Evolutionary conservation across 2,113 vertebrate genomes (phyloP).

Genomic region (Oryzias javanicus): DNA sequence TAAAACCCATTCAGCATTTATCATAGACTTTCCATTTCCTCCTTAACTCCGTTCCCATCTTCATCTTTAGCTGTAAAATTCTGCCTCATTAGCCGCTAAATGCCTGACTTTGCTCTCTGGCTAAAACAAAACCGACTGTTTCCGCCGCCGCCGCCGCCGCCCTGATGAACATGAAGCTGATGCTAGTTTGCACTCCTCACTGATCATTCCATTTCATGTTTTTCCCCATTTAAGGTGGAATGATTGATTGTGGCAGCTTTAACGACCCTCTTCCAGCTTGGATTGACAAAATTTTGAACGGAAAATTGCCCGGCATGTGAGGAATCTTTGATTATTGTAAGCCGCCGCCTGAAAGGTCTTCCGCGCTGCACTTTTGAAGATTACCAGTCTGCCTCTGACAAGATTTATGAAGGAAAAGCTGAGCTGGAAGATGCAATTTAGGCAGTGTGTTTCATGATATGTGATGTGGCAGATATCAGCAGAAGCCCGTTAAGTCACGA

Average conservation of each 20-base stretch:
- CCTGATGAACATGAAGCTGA: background rate
- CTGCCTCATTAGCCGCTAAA: constrained; percentile 15
- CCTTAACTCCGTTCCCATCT: background rate
- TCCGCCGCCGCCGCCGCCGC: background rate
- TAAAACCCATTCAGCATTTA: background rate
- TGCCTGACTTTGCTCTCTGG: constrained; percentile 7
- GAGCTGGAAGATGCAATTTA: background rate
- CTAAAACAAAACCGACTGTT: constrained; percentile 4
- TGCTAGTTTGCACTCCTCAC: no score
- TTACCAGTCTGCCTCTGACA: no score
- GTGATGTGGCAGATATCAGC: constrained; percentile 16
- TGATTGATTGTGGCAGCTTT: no score
- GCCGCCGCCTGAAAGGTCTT: no score
- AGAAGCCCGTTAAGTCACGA: constrained; percentile 11
- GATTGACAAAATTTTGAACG: no score
- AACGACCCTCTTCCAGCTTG: no score
- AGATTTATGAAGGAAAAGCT: background rate
- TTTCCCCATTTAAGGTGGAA: no score
- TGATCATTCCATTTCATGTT: no score
- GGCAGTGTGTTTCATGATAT: background rate
- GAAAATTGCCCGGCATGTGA: no score
- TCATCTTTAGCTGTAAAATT: background rate
- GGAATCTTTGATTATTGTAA: no score
- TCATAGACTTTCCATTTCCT: background rate
- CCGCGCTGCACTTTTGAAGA: no score